Evolutionary conservation across 2,113 vertebrate species (phyloP).

Genomic region (Leiothrix lutea): DNA sequence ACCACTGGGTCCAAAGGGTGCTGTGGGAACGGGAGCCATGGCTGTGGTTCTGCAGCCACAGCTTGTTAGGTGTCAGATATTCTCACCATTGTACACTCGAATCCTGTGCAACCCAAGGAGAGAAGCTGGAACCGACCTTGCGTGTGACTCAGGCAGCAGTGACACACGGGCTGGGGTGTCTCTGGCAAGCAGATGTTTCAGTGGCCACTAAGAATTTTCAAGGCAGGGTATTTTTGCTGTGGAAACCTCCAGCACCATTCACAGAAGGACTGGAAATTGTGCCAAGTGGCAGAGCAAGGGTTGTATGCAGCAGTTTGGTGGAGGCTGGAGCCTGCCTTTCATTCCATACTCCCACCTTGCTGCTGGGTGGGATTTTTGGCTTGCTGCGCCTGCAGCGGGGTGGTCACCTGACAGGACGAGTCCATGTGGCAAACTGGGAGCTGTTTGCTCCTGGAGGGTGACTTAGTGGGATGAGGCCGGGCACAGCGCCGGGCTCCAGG

Average conservation of each 20-base stretch:
- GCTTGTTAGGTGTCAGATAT: not conserved
- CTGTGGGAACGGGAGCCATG: not conserved
- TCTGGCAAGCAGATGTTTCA: constrained; percentile 46
- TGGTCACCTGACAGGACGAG: not conserved
- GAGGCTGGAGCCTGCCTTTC: not conserved
- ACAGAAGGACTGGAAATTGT: not conserved
- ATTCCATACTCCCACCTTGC: not conserved
- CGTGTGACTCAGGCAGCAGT: not conserved
- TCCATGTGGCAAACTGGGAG: not conserved
- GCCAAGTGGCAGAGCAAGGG: not conserved
- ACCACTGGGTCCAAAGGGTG: rapidly evolving
- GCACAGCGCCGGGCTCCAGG: not conserved
- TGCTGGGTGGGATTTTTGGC: not conserved
- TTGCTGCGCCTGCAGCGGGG: rapidly evolving
- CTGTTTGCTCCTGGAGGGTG: rapidly evolving
- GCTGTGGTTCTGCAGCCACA: not conserved
- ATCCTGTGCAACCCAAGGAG: not conserved
- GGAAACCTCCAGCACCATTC: not conserved
- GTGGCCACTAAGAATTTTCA: not conserved
- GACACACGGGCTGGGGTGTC: not conserved
- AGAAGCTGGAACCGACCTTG: not conserved
- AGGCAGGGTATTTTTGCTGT: not conserved
- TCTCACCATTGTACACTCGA: not conserved
- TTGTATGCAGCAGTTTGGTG: rapidly evolving
- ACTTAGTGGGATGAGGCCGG: rapidly evolving